A percentile compares a stretch with the other conserved stretches of the same genome.
These are phyloP conservation scores for Puntigrus tetrazona DNA, from an alignment of 2,113 vertebrate species.

Conservation along the genomic window DNA sequence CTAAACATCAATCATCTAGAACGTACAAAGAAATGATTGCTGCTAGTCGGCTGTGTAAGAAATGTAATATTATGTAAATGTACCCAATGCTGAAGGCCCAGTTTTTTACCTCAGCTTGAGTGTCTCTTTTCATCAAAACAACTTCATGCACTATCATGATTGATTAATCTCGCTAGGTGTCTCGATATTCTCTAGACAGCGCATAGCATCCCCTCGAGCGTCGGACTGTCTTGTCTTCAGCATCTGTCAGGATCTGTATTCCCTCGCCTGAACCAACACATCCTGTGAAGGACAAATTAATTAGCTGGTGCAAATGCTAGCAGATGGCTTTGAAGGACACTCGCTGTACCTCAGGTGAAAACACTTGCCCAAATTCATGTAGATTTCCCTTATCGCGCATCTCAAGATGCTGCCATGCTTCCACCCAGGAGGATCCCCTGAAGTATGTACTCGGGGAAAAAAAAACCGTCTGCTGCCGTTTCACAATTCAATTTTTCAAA, in stretches of 20 bases:
- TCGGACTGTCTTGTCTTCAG: conserved; percentile 1
- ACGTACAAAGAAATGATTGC: background rate
- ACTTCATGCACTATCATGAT: conserved; percentile 6
- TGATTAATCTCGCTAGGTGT: conserved; percentile 9
- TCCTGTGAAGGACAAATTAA: conserved; percentile 76
- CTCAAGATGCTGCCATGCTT: background rate
- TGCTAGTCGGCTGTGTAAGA: background rate
- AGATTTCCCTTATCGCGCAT: background rate
- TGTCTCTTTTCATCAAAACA: conserved; percentile 13
- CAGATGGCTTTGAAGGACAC: conserved; percentile 76
- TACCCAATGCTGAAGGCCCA: background rate
- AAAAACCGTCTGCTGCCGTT: background rate
- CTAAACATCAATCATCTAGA: background rate
- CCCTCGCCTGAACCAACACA: background rate
- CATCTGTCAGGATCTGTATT: conserved; percentile 48
- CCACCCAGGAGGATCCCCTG: background rate
- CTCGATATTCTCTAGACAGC: conserved; percentile 15
- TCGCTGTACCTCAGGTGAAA: conserved; percentile 69
- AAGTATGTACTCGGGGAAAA: conserved; percentile 2
- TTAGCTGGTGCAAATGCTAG: conserved; percentile 66
- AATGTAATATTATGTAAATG: conserved; percentile 8
- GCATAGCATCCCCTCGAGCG: background rate
- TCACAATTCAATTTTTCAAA: background rate
- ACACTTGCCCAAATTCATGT: conserved; percentile 52
- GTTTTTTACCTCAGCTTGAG: background rate